phyloP scores from a whole-genome alignment of 2,113 vertebrate genomes.

The Ptyas mucosa region DNA sequence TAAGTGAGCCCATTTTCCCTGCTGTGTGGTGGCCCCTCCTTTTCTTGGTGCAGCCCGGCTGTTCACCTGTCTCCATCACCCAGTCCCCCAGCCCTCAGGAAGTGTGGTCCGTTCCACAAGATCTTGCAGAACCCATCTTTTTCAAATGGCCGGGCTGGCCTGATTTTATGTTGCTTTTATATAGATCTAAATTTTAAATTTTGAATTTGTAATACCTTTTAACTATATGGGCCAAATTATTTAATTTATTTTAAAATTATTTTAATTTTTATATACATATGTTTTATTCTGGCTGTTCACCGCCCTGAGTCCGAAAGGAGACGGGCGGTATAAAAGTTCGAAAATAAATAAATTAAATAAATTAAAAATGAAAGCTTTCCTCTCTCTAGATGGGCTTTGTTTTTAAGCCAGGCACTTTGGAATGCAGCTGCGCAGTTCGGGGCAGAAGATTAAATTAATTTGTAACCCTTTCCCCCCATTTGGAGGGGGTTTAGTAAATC shows the following conservation, averaged over 20 bases:
- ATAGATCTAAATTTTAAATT: too few species aligned
- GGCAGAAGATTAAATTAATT: constrained; percentile 86
- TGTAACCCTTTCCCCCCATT: constrained; percentile 66
- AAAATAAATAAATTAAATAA: too few species aligned
- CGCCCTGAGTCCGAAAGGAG: too few species aligned
- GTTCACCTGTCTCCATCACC: constrained; percentile 74
- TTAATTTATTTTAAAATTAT: too few species aligned
- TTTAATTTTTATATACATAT: too few species aligned
- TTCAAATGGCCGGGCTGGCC: too few species aligned
- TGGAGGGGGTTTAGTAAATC: constrained; percentile 72
- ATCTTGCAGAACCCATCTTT: too few species aligned
- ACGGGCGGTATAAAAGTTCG: too few species aligned
- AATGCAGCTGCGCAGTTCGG: constrained; percentile 75
- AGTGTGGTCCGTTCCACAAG: constrained; percentile 79
- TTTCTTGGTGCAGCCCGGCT: constrained; percentile 55
- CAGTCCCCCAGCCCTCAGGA: constrained; percentile 70
- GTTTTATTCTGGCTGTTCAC: too few species aligned
- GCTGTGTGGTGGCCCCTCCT: constrained; percentile 61
- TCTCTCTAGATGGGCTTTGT: constrained; percentile 77
- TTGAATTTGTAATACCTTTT: too few species aligned
- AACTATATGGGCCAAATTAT: too few species aligned
- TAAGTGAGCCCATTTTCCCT: constrained; percentile 67
- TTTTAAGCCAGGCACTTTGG: constrained; percentile 74
- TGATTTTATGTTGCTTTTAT: too few species aligned
- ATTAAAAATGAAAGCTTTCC: constrained; percentile 80